Evolutionary conservation across 2,797 vertebrate genomes (phyloP).

Genomic region (Rhinatrema bivittatum): DNA sequence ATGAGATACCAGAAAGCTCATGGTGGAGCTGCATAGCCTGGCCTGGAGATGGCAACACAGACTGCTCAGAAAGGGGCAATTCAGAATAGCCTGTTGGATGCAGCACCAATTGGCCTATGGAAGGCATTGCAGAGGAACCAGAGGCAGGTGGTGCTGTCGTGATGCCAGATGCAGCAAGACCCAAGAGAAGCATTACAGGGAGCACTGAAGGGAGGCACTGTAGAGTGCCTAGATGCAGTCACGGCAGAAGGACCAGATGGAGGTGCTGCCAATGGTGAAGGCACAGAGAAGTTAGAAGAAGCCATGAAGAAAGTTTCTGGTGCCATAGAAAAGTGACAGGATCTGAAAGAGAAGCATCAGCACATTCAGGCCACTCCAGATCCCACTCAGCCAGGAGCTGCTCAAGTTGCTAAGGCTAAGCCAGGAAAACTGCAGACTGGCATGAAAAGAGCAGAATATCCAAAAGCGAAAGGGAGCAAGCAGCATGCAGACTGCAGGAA

Average conservation of each 20-base stretch:
- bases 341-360: too few relatives aligned
- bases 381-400: slow-evolving; percentile 77
- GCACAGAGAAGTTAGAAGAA: too few relatives aligned
- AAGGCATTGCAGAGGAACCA: slow-evolving; percentile 88
- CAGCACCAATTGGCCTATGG: too few relatives aligned
- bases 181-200: slow-evolving; percentile 80
- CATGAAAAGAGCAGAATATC: slow-evolving; percentile 60
- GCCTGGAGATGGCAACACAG: too few relatives aligned
- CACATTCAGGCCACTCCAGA: slow-evolving; percentile 78
- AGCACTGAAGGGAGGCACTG: slow-evolving; percentile 83
- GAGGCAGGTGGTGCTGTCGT: slow-evolving; percentile 34
- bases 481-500: slow-evolving; percentile 42
- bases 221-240: slow-evolving; percentile 86
- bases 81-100: too few relatives aligned
- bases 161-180: slow-evolving; percentile 54
- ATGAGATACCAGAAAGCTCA: too few relatives aligned
- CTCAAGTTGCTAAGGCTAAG: too few relatives aligned
- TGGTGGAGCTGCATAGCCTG: too few relatives aligned
- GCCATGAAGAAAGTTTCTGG: too few relatives aligned
- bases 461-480: slow-evolving; percentile 58
- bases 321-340: too few relatives aligned
- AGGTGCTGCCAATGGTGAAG: slow-evolving; percentile 81
- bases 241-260: slow-evolving; percentile 84
- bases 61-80: too few relatives aligned
- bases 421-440: slow-evolving; percentile 68